Percentiles rank a stretch among this genome's conserved stretches.
Conservation (phyloP, 2,888 invertebrate genomes). For the Anagyrus pseudococci region DNA sequence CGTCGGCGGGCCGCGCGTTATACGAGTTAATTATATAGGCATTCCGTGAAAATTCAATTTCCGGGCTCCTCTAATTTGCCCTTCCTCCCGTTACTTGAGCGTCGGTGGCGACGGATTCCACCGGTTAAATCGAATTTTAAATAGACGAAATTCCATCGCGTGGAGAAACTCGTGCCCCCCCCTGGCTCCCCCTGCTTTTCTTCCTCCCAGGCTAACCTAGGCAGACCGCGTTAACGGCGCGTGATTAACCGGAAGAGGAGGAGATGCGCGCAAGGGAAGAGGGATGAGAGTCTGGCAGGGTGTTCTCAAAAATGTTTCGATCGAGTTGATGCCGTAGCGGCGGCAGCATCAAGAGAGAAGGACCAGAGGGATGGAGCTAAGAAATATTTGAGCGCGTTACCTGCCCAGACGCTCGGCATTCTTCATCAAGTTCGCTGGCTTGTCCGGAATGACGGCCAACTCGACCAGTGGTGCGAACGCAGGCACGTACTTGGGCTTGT, state of each 20-base stretch:
- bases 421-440: conserved; percentile 79
- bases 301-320: no score
- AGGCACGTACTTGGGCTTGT: conserved; percentile 77
- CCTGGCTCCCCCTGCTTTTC: not conserved
- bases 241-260: no score
- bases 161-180: not conserved
- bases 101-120: conserved; percentile 7
- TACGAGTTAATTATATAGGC: conserved; percentile 30
- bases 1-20: conserved; percentile 4
- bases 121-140: conserved; percentile 33
- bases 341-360: not conserved
- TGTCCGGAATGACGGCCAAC: conserved; percentile 82
- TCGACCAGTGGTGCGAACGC: conserved; percentile 89
- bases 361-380: not conserved
- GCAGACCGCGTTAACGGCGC: no score
- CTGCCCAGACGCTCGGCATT: conserved; percentile 77
- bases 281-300: no score
- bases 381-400: conserved; percentile 59
- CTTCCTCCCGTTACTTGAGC: no score
- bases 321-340: no score
- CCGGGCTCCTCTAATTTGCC: conserved; percentile 11
- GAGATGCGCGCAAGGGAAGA: no score
- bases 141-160: conserved; percentile 20
- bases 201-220: no score
- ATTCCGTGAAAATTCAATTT: conserved; percentile 32